phyloP scores from a whole-genome alignment of 2,113 vertebrate species.

The Pomatorhinus ruficollis region DNA sequence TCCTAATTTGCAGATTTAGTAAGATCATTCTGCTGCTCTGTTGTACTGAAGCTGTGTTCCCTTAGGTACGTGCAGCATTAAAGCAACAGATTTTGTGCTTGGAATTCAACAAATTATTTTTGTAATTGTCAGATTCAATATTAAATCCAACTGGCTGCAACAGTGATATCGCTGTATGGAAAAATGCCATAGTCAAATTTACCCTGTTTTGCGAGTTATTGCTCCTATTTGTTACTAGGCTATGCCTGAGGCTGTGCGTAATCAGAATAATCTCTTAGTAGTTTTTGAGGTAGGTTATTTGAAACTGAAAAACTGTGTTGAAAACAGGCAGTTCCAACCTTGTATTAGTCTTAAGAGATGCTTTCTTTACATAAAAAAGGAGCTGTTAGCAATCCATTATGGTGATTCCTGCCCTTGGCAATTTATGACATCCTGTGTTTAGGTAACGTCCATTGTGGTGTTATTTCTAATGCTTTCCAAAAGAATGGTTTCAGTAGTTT shows the following conservation, averaged over 20 bases:
- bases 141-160: not conserved
- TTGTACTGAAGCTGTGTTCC: not conserved
- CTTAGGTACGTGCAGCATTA: not conserved
- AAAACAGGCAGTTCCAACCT: not conserved
- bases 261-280: not conserved
- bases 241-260: not conserved
- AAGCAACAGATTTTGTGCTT: not conserved
- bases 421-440: not conserved
- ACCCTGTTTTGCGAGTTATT: not conserved
- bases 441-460: not conserved
- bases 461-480: not conserved
- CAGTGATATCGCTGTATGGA: not conserved
- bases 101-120: not conserved
- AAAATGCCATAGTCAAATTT: not conserved
- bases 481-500: not conserved
- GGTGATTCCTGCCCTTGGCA: not conserved
- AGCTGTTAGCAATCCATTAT: not conserved
- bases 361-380: not conserved
- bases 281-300: not conserved
- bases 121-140: not conserved
- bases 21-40: not conserved
- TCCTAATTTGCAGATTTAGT: not conserved
- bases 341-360: not conserved
- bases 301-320: not conserved
- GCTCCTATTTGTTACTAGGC: not conserved